Conservation (phyloP, 1,140 invertebrate species). For the Plectus sambesii region DNA sequence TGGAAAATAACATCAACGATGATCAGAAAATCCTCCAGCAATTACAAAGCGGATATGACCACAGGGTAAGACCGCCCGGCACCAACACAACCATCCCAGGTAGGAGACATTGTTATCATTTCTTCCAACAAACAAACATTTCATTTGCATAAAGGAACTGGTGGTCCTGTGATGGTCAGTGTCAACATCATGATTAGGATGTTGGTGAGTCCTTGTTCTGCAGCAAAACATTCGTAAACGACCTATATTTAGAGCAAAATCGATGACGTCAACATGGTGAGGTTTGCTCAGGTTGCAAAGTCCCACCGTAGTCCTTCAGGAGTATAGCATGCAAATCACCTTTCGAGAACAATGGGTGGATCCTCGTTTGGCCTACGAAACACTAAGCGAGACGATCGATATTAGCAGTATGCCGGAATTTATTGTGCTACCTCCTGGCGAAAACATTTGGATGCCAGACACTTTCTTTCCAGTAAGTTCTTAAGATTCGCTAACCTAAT, state of each 20-base stretch:
- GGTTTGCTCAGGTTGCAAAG: background rate
- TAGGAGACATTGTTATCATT: background rate
- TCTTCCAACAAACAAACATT: background rate
- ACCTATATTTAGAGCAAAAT: too few relatives aligned
- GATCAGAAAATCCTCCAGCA: constrained; percentile 25
- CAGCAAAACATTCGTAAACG: too few relatives aligned
- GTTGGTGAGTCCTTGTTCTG: too few relatives aligned
- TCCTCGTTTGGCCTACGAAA: constrained; percentile 20
- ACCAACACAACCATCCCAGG: constrained; percentile 17
- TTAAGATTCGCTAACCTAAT: background rate
- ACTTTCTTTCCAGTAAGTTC: constrained; percentile 25
- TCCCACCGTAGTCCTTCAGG: constrained; percentile 11
- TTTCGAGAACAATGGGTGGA: constrained; percentile 27
- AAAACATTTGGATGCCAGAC: constrained; percentile 28
- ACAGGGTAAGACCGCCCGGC: constrained; percentile 21
- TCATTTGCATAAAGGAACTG: constrained; percentile 17
- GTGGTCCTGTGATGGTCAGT: constrained; percentile 20
- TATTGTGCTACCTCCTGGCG: constrained; percentile 26
- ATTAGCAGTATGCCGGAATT: constrained; percentile 17
- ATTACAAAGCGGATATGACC: constrained; percentile 23
- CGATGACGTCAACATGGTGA: constrained; percentile 28
- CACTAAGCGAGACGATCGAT: too few relatives aligned
- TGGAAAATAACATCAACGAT: too few relatives aligned
- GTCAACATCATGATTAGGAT: constrained; percentile 31
- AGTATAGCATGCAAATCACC: constrained; percentile 27